Evolutionary conservation across 2,888 invertebrate genomes (phyloP).

Genomic region (Fragum whitleyi): DNA sequence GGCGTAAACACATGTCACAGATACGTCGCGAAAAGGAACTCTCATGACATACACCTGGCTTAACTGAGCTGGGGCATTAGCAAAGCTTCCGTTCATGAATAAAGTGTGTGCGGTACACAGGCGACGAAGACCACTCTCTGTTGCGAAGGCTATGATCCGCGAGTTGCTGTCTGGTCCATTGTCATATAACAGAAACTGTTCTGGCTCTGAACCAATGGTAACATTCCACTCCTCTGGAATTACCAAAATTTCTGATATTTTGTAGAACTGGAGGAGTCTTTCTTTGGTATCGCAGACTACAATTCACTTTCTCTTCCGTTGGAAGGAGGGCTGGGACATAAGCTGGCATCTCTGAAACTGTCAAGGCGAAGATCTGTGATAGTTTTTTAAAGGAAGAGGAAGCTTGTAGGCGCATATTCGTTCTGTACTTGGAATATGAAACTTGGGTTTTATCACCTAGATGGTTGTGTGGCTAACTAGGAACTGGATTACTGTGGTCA

Average conservation of each 20-base stretch:
- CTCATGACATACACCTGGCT: not conserved
- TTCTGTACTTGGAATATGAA: not conserved
- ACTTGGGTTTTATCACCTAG: not conserved
- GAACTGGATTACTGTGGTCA: not conserved
- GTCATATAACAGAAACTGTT: not conserved
- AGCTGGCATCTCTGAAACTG: not conserved
- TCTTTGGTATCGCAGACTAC: not conserved
- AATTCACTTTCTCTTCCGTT: not conserved
- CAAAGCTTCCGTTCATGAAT: not conserved
- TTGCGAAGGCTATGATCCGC: not conserved
- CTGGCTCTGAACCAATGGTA: not conserved
- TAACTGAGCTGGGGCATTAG: not conserved
- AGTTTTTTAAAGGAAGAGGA: not conserved
- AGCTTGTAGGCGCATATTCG: not conserved
- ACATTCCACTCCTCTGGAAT: not conserved
- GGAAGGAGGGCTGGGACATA: not conserved
- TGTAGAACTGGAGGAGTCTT: not conserved
- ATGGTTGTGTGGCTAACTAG: not conserved
- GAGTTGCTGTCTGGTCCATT: conserved; percentile 1
- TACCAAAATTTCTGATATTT: not conserved
- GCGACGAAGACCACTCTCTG: not conserved
- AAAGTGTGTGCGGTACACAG: not conserved
- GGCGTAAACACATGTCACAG: not conserved
- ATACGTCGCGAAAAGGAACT: conserved; percentile 1
- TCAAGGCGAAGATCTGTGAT: not conserved